Conservation (phyloP, 2,113 vertebrate genomes). For the Leuciscus idus region DNA sequence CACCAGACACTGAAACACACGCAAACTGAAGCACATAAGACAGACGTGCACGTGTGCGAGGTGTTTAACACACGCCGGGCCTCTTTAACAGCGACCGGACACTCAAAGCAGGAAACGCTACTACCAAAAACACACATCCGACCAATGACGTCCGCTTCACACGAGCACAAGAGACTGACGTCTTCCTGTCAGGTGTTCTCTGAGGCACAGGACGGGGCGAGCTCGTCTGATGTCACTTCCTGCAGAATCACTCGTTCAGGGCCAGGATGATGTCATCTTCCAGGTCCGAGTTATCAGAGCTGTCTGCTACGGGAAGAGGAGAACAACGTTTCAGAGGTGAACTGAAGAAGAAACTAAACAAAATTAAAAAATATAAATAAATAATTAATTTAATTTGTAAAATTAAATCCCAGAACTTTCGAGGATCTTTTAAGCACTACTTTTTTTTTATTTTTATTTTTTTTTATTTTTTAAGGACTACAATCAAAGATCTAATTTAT, state of each 20-base stretch:
- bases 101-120: conserved; percentile 22
- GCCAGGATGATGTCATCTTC: conserved; percentile 98
- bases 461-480: too few species aligned
- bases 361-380: too few species aligned
- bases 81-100: conserved; percentile 9
- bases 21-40: not conserved
- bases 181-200: conserved; percentile 14
- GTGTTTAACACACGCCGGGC: not conserved
- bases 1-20: not conserved
- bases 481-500: too few species aligned
- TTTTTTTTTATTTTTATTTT: too few species aligned
- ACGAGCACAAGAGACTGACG: not conserved
- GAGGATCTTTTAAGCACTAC: too few species aligned
- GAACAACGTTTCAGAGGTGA: not conserved
- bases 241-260: conserved; percentile 75
- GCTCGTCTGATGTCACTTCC: not conserved
- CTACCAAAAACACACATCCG: conserved; percentile 22
- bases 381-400: too few species aligned
- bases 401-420: too few species aligned
- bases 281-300: conserved; percentile 95
- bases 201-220: not conserved
- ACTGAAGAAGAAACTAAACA: not conserved
- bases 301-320: conserved; percentile 83
- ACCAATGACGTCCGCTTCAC: conserved; percentile 8
- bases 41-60: not conserved